Percentiles rank a stretch among this genome's conserved stretches.
Evolutionary conservation across 2,113 vertebrate species (phyloP).

Genomic region (Pleuronectes platessa): DNA sequence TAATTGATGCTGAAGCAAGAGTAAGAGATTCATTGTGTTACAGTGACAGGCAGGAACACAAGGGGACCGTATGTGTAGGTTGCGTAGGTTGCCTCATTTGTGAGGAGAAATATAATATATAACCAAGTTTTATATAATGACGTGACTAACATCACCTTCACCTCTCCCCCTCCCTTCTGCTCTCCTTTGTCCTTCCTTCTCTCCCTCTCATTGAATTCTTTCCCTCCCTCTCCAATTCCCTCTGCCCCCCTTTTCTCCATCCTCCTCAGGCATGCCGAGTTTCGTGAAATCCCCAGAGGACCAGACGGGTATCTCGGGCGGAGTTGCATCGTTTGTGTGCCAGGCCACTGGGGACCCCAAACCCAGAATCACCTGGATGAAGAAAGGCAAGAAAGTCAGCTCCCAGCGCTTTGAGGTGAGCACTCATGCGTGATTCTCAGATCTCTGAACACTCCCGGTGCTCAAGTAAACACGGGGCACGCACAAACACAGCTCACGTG

Average conservation of each 20-base stretch:
- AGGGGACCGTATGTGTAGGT: constrained; percentile 51
- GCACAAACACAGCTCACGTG: constrained; percentile 10
- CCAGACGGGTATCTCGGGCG: constrained; percentile 97
- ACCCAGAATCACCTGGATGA: constrained; percentile 99
- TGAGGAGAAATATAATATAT: constrained; percentile 54
- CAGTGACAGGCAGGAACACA: constrained; percentile 33
- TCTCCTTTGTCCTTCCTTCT: too few relatives aligned
- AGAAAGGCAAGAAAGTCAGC: constrained; percentile 99
- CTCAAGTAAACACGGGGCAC: constrained; percentile 21
- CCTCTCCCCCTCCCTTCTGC: constrained; percentile 8
- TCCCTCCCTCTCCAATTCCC: neutral
- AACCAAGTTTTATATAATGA: constrained; percentile 39
- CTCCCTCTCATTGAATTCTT: constrained; percentile 14
- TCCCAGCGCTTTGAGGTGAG: constrained; percentile 97
- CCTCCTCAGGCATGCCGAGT: constrained; percentile 88
- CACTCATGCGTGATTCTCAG: constrained; percentile 24
- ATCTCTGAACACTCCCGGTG: constrained; percentile 1
- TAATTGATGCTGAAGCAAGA: neutral
- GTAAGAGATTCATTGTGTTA: constrained; percentile 42
- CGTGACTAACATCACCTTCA: constrained; percentile 30
- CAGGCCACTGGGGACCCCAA: constrained; percentile 95
- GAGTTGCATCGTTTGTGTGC: constrained; percentile 98
- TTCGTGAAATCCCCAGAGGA: constrained; percentile 97
- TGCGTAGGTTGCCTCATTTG: constrained; percentile 37
- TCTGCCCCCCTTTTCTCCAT: constrained; percentile 10